Base-by-base conservation (phyloP, 2,888 invertebrate species). In the Platerodrilus igneus region DNA sequence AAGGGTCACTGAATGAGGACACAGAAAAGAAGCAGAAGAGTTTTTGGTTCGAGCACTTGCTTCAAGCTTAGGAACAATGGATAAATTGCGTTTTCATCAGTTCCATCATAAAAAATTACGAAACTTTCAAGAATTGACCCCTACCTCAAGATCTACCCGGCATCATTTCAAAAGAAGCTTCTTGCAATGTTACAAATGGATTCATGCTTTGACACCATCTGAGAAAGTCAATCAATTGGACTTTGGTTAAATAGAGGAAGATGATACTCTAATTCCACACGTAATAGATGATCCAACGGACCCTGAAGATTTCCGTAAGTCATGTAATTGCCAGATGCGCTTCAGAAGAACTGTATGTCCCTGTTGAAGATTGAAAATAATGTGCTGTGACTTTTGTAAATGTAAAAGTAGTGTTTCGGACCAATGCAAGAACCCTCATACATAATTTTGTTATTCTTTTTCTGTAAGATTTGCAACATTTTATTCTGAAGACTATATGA, bases 81-180 rank as follows among this genome's bases (percentile, higher is more conserved):
- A 23, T 23, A 23, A 23, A 23, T 23, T 23, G 9, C 9, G 23
- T 23, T 23, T 23, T 23, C n/a, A n/a, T n/a, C n/a, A n/a, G 27
- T 26, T 26, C 27, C 27, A 26, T 26, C 27, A 26, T 14, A 26
- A 26, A 26, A 26, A 26, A 26, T 26, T 26, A 14, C 27, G n/a
- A 5, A 26, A 26, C 13, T 13, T 26, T 26, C 14, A 26, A 14
- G 5, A 10, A 6, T 26, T 26, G 27, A 14, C 10, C n/a, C n/a
- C n/a, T n/a, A n/a, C n/a, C n/a, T n/a, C n/a, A n/a, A n/a, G n/a
- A n/a, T n/a, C n/a, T n/a, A n/a, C n/a, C n/a, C n/a, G n/a, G n/a
- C n/a, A n/a, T n/a, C n/a, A n/a, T n/a, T n/a, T n/a, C n/a, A n/a
- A n/a, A n/a, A n/a, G n/a, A n/a, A n/a, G n/a, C n/a, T n/a, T n/a